These are phyloP conservation scores for Eumaeus atala DNA, from an alignment of 1,140 invertebrate genomes.

Conservation along the genomic window DNA sequence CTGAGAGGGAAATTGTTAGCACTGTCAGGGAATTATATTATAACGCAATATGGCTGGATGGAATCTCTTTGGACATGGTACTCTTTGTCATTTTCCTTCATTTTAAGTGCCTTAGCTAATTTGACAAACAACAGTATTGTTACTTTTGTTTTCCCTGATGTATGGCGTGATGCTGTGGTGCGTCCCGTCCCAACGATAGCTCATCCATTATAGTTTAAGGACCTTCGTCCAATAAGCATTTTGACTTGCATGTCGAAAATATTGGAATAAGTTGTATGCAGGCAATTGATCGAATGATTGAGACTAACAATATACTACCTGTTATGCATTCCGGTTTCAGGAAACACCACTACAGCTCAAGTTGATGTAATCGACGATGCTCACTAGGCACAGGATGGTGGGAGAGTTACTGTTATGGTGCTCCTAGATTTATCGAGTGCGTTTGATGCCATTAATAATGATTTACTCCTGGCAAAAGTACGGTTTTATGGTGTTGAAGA, in stretches of 20 bases:
- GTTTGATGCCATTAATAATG: background rate
- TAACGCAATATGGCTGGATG: constrained; percentile 5
- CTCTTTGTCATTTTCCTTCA: background rate
- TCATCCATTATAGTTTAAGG: too few relatives aligned
- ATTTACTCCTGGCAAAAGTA: background rate
- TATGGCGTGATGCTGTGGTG: background rate
- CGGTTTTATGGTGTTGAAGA: background rate
- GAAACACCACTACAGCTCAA: too few relatives aligned
- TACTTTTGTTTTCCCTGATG: background rate
- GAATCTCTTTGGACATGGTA: background rate
- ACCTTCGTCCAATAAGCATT: too few relatives aligned
- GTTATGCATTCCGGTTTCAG: too few relatives aligned
- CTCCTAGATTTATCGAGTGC: too few relatives aligned
- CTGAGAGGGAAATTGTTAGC: background rate
- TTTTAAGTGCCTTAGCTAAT: background rate
- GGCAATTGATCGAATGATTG: too few relatives aligned
- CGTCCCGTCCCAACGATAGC: background rate
- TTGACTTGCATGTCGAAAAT: too few relatives aligned
- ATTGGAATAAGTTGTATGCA: too few relatives aligned
- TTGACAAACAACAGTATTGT: background rate
- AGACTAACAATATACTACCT: too few relatives aligned
- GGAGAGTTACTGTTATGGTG: too few relatives aligned
- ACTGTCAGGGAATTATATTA: background rate
- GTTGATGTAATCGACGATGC: too few relatives aligned
- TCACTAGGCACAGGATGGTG: too few relatives aligned